Conservation (phyloP, 1,140 invertebrate genomes). For the Geopemphigus sp. region DNA sequence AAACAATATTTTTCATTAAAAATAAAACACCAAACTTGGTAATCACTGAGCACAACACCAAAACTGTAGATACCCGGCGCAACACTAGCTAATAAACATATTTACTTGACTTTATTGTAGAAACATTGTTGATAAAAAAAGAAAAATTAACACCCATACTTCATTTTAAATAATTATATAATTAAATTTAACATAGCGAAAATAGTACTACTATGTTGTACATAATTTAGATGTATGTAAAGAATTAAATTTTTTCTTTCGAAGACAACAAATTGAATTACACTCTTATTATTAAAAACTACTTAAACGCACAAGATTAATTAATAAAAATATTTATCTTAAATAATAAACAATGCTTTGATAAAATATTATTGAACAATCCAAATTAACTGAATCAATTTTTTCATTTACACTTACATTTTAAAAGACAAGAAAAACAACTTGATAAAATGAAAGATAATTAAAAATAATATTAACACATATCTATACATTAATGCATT, state of each 20-base stretch:
- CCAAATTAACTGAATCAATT: neutral
- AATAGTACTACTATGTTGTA: neutral
- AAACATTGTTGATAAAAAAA: neutral
- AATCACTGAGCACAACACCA: slow-evolving; percentile 31
- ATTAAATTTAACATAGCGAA: slow-evolving; percentile 20
- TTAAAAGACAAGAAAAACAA: neutral
- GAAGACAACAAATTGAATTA: slow-evolving; percentile 24
- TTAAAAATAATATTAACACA: slow-evolving; percentile 32
- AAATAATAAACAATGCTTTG: neutral
- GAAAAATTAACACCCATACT: slow-evolving; percentile 13
- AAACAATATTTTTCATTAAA: slow-evolving; percentile 11
- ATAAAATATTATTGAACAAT: slow-evolving; percentile 33
- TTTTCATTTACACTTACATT: slow-evolving; percentile 16
- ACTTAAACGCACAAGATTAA: slow-evolving; percentile 33
- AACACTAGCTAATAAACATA: neutral
- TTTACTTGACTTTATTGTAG: slow-evolving; percentile 1
- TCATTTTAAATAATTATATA: slow-evolving; percentile 16
- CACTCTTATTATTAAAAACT: slow-evolving; percentile 23
- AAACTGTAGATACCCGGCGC: slow-evolving; percentile 13
- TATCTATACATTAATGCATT: slow-evolving; percentile 18
- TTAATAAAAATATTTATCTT: slow-evolving; percentile 12
- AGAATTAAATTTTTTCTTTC: neutral
- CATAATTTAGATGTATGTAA: neutral
- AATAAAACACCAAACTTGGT: slow-evolving; percentile 30
- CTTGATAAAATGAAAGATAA: neutral